These are phyloP conservation scores for Anticlea derivata DNA, from an alignment of 2,888 invertebrate species.

Conservation along the genomic window DNA sequence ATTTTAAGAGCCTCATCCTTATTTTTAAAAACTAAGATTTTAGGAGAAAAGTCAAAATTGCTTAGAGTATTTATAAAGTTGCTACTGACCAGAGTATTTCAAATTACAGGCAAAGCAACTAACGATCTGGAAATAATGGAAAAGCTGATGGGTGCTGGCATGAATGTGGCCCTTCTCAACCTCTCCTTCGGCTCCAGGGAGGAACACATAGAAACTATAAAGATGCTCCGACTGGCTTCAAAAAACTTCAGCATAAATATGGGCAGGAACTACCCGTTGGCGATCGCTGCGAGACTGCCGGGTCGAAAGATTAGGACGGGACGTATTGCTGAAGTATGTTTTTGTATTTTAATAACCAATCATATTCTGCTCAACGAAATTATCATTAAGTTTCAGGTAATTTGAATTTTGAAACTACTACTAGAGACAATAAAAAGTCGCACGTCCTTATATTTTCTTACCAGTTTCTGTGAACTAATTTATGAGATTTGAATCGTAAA, in stretches of 20 bases:
- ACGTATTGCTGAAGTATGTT: slow-evolving; percentile 88
- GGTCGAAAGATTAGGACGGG: slow-evolving; percentile 96
- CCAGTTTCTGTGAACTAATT: no score
- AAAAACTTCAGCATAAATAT: slow-evolving; percentile 85
- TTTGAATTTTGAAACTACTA: no score
- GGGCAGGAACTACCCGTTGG: slow-evolving; percentile 88
- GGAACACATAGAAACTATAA: slow-evolving; percentile 70
- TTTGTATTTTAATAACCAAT: no score
- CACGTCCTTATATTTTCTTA: no score
- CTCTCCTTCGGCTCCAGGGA: slow-evolving; percentile 65
- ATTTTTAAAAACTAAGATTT: no score
- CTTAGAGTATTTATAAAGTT: no score
- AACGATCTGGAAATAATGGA: slow-evolving; percentile 64
- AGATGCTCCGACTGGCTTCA: slow-evolving; percentile 66
- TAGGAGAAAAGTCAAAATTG: no score
- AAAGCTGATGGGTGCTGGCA: slow-evolving; percentile 78
- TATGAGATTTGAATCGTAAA: no score
- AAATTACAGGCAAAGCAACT: slow-evolving; percentile 58
- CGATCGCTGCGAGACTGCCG: slow-evolving; percentile 92
- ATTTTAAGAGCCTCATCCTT: no score
- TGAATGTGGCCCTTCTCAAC: slow-evolving; percentile 79
- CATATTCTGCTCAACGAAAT: no score
- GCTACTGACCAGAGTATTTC: neutral
- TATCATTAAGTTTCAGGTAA: no score
- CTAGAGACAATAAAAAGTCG: no score